These are phyloP conservation scores for Apamea epomidion DNA, from an alignment of 2,888 invertebrate genomes.

Conservation along the genomic window DNA sequence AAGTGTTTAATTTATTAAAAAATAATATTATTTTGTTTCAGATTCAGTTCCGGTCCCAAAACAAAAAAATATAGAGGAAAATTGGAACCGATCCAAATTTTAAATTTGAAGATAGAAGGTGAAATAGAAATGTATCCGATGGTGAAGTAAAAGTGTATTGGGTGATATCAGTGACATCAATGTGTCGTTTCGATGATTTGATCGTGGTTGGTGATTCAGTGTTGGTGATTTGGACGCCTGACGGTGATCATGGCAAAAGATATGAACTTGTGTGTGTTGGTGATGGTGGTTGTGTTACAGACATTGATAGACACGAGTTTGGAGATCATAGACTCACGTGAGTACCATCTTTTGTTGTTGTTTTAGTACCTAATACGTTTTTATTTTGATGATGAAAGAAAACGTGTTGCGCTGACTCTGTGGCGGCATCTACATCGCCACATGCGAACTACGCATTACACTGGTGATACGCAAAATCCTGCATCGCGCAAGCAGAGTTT, in stretches of 20 bases:
- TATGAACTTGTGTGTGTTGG: constrained; percentile 76
- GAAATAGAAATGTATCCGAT: constrained; percentile 53
- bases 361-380: neutral
- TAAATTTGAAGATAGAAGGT: constrained; percentile 61
- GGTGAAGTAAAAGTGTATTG: constrained; percentile 47
- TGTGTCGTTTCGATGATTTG: constrained; percentile 75
- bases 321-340: constrained; percentile 85
- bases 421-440: too few species aligned
- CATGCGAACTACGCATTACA: neutral
- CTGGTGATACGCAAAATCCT: neutral
- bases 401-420: neutral
- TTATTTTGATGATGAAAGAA: neutral
- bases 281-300: constrained; percentile 75
- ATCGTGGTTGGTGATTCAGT: constrained; percentile 70
- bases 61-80: constrained; percentile 66
- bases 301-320: constrained; percentile 79
- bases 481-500: neutral
- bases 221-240: constrained; percentile 72
- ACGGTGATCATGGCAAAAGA: constrained; percentile 78
- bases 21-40: constrained; percentile 79
- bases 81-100: constrained; percentile 78
- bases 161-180: constrained; percentile 72
- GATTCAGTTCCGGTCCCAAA: constrained; percentile 73
- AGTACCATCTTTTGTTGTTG: constrained; percentile 67
- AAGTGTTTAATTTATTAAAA: constrained; percentile 73